Conservation (phyloP, 2,888 invertebrate genomes). For the Amiota communis region DNA sequence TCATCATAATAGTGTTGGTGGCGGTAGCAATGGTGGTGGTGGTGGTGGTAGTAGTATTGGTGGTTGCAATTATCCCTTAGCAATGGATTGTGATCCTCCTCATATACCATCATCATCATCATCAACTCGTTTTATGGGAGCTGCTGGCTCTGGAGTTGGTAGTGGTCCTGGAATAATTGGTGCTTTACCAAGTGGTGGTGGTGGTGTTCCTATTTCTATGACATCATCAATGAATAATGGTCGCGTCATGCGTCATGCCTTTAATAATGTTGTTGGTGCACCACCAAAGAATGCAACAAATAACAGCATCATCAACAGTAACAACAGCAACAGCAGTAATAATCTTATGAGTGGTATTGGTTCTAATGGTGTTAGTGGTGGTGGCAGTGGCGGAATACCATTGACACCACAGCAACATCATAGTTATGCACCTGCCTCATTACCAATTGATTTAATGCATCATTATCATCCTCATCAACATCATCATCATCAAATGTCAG, state of each 20-base stretch:
- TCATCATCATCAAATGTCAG: constrained; percentile 60
- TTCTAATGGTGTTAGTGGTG: constrained; percentile 6
- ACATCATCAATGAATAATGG: constrained; percentile 42
- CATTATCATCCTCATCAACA: constrained; percentile 53
- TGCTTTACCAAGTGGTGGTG: neutral
- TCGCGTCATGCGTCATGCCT: constrained; percentile 45
- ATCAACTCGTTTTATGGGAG: constrained; percentile 47
- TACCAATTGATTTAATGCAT: constrained; percentile 69
- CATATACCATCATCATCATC: constrained; percentile 56
- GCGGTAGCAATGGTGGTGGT: constrained; percentile 38
- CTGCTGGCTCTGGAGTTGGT: constrained; percentile 36
- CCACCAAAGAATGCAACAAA: constrained; percentile 40
- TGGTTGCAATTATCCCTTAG: constrained; percentile 73
- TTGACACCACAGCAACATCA: constrained; percentile 54
- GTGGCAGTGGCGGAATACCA: constrained; percentile 42
- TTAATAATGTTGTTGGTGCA: constrained; percentile 16
- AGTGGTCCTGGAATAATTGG: constrained; percentile 19
- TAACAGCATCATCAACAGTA: constrained; percentile 60
- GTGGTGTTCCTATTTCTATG: constrained; percentile 37
- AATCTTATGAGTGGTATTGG: neutral
- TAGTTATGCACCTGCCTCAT: constrained; percentile 71
- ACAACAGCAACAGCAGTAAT: constrained; percentile 49
- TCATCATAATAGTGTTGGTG: constrained; percentile 33
- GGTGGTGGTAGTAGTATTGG: constrained; percentile 36
- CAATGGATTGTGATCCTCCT: constrained; percentile 88